Conservation (phyloP, 2,113 vertebrate genomes). For the Mus pahari region DNA sequence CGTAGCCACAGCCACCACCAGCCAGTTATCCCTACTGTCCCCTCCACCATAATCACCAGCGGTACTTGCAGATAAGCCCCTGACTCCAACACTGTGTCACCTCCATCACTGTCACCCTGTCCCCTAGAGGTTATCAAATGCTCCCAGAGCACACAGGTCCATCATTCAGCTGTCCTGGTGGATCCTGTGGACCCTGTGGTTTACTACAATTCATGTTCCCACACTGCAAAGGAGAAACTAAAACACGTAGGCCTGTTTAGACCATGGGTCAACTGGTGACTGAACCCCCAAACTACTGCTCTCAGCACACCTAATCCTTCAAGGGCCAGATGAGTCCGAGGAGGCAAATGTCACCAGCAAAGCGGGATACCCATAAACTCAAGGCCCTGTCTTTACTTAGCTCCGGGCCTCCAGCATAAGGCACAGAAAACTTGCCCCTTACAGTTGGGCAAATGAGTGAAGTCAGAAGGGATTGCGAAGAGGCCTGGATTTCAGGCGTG, state of each 20-base stretch:
- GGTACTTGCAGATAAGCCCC: too few species aligned
- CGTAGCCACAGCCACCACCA: not conserved
- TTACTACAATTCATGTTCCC: not conserved
- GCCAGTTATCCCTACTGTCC: not conserved
- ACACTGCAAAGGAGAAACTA: not conserved
- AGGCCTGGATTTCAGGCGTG: not conserved
- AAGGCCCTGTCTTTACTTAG: not conserved
- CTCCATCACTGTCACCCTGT: too few species aligned
- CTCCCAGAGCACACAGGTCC: rapidly evolving
- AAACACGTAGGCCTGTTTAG: not conserved
- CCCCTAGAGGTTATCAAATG: rapidly evolving
- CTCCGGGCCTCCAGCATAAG: not conserved
- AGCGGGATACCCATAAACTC: not conserved
- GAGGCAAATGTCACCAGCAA: not conserved
- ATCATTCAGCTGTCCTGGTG: too few species aligned
- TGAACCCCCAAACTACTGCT: not conserved
- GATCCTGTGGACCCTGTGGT: not conserved
- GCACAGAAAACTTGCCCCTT: not conserved
- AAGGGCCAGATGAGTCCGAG: not conserved
- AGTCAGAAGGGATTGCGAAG: not conserved
- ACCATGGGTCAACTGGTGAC: not conserved
- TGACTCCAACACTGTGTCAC: not conserved
- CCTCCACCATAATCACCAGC: not conserved
- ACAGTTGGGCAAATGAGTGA: not conserved
- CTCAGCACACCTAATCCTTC: not conserved